Evolutionary conservation across 2,797 vertebrate species (phyloP).

Genomic region (Chaetodon trifasciatus): DNA sequence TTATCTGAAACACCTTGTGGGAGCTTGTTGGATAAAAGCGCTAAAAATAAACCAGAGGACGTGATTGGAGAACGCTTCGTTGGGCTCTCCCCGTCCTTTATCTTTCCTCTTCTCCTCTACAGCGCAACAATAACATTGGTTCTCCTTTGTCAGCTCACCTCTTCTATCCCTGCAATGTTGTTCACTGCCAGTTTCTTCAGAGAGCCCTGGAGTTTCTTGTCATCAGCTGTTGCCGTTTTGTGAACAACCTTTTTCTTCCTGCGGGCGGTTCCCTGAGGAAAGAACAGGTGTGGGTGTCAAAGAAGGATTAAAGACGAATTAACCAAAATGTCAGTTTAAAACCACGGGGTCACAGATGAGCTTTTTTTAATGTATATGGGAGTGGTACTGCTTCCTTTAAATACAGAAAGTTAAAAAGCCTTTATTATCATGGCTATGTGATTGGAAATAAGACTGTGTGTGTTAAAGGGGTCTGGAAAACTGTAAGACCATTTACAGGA

Average conservation of each 20-base stretch:
- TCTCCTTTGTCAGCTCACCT: constrained; percentile 85
- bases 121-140: not conserved
- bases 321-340: constrained; percentile 12
- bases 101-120: constrained; percentile 13
- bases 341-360: not conserved
- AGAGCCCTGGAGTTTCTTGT: constrained; percentile 98
- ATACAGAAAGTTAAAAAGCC: not conserved
- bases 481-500: not conserved
- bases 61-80: constrained; percentile 16
- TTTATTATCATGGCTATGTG: not conserved
- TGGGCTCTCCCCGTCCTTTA: constrained; percentile 11
- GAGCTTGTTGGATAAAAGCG: constrained; percentile 27
- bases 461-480: not conserved
- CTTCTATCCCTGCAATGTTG: constrained; percentile 98
- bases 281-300: constrained; percentile 52
- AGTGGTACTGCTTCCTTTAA: not conserved
- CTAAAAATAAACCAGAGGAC: constrained; percentile 46
- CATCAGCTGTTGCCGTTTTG: constrained; percentile 97
- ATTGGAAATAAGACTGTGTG: not conserved
- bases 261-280: constrained; percentile 92
- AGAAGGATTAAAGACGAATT: constrained; percentile 2
- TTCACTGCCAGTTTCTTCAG: constrained; percentile 98
- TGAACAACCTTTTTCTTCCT: constrained; percentile 99
- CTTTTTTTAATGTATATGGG: not conserved
- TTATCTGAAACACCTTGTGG: constrained; percentile 21